Conservation (phyloP, 2,888 invertebrate species). For the Acrobasis suavella region DNA sequence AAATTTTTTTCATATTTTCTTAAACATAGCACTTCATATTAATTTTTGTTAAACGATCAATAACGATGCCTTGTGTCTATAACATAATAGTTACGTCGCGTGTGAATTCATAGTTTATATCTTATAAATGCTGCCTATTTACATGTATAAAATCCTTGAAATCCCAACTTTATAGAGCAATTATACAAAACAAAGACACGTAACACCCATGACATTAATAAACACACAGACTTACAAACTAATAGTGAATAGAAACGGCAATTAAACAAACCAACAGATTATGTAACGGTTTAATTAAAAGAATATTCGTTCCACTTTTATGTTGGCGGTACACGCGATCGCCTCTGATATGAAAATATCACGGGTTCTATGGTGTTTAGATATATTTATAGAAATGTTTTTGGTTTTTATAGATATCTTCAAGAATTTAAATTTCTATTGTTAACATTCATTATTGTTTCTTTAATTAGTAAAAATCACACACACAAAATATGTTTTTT, state of each 20-base stretch:
- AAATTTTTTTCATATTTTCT: too few relatives aligned
- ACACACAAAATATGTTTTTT: too few relatives aligned
- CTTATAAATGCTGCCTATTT: neutral
- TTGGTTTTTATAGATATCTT: too few relatives aligned
- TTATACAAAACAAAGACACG: constrained; percentile 52
- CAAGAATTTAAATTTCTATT: too few relatives aligned
- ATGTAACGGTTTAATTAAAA: constrained; percentile 38
- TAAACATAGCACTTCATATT: too few relatives aligned
- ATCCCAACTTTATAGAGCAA: constrained; percentile 37
- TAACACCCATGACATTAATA: constrained; percentile 65
- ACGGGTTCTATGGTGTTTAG: constrained; percentile 28
- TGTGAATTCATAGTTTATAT: neutral
- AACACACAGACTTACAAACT: constrained; percentile 50
- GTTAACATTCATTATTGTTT: too few relatives aligned
- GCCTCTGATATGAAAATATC: constrained; percentile 49
- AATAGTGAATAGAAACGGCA: constrained; percentile 48
- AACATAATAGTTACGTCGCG: too few relatives aligned
- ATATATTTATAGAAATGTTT: too few relatives aligned
- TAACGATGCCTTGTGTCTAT: too few relatives aligned
- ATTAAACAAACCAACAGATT: constrained; percentile 53
- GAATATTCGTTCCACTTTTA: constrained; percentile 48
- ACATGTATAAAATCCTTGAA: constrained; percentile 16
- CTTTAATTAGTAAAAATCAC: too few relatives aligned
- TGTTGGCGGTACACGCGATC: constrained; percentile 60
- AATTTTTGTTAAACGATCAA: too few relatives aligned